These are phyloP conservation scores for Rhinoderma darwinii DNA, from an alignment of 2,113 vertebrate genomes.

Conservation along the genomic window DNA sequence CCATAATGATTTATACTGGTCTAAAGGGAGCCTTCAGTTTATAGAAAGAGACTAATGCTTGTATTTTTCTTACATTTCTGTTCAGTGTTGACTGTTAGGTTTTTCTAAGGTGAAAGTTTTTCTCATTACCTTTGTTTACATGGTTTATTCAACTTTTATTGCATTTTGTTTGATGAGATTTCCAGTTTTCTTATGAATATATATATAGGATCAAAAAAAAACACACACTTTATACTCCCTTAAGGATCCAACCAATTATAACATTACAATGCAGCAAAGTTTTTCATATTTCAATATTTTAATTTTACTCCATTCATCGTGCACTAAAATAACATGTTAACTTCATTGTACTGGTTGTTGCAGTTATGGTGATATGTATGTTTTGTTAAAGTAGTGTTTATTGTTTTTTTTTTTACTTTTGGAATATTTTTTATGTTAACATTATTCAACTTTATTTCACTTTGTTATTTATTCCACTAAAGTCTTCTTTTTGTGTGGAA, in stretches of 20 bases:
- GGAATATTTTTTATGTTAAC: not conserved
- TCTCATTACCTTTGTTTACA: conserved; percentile 10
- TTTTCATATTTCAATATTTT: not conserved
- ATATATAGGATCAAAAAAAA: not conserved
- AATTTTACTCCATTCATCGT: not conserved
- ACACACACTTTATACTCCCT: not conserved
- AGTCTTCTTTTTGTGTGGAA: no score
- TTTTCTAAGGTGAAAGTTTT: not conserved
- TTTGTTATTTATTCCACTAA: no score
- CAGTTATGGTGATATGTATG: no score
- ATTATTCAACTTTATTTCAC: no score
- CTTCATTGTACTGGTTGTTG: no score
- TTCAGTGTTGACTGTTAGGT: not conserved
- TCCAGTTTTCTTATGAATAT: not conserved
- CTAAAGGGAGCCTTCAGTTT: conserved; percentile 7
- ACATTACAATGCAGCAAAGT: not conserved
- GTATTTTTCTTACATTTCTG: not conserved
- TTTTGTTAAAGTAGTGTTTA: not conserved
- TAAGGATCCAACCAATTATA: not conserved
- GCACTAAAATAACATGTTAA: no score
- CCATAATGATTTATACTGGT: conserved; percentile 39
- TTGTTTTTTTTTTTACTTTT: not conserved
- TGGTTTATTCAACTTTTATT: not conserved
- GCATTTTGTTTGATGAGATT: not conserved
- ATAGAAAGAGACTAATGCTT: not conserved